Percentiles rank a stretch among this genome's conserved stretches.
Evolutionary conservation across 2,797 vertebrate species (phyloP).

Genomic region (Alosa sapidissima): DNA sequence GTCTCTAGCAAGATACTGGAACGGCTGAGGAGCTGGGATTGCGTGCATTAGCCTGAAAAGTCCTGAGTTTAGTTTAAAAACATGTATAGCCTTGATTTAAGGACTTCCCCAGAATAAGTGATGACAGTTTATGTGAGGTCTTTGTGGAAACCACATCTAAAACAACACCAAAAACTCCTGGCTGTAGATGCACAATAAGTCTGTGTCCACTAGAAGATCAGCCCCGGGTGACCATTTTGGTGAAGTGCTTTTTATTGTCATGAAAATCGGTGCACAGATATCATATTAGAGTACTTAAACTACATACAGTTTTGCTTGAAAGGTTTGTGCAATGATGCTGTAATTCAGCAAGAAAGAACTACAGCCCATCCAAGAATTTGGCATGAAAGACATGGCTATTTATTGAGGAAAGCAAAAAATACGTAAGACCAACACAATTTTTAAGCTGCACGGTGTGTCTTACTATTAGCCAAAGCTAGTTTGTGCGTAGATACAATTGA

Average conservation of each 20-base stretch:
- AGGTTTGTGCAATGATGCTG: not conserved
- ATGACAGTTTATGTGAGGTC: too few relatives aligned
- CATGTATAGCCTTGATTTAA: too few relatives aligned
- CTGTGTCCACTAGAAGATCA: not conserved
- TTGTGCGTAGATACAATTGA: not conserved
- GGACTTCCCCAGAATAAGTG: too few relatives aligned
- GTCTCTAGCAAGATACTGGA: too few relatives aligned
- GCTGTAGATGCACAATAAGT: not conserved
- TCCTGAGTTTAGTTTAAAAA: too few relatives aligned
- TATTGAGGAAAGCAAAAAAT: conserved; percentile 14
- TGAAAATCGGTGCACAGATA: not conserved
- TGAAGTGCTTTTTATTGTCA: not conserved
- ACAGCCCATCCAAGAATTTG: not conserved
- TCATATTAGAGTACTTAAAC: not conserved
- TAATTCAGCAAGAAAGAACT: not conserved
- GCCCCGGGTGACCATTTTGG: not conserved
- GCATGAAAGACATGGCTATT: conserved; percentile 16
- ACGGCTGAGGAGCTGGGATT: too few relatives aligned
- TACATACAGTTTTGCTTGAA: not conserved
- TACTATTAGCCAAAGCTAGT: not conserved
- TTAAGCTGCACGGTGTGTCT: not conserved
- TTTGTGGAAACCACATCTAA: not conserved
- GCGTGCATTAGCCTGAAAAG: too few relatives aligned
- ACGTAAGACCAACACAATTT: conserved; percentile 14
- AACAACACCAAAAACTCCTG: not conserved